Percentiles rank a stretch among this genome's conserved stretches.
These are phyloP conservation scores for Tetragnatha versicolor DNA, from an alignment of 1,140 invertebrate genomes.

Conservation along the genomic window DNA sequence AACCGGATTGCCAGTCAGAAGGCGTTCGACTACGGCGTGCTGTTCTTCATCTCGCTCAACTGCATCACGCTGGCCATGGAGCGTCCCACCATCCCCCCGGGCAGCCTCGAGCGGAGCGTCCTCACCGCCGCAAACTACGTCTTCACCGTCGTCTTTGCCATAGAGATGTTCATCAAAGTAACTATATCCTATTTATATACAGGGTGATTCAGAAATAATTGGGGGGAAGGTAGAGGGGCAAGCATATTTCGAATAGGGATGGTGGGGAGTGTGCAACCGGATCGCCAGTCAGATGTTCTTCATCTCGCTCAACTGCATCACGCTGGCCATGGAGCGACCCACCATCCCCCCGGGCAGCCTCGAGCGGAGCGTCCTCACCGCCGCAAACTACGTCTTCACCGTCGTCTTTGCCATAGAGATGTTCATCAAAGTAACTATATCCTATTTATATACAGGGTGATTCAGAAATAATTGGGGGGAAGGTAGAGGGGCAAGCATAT, in stretches of 20 bases:
- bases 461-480: too few relatives aligned
- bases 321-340: conserved; percentile 97
- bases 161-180: conserved; percentile 95
- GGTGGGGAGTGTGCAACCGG: conserved; percentile 80
- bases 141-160: conserved; percentile 94
- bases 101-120: conserved; percentile 87
- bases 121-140: conserved; percentile 93
- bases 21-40: conserved; percentile 96
- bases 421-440: conserved; percentile 90
- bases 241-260: too few relatives aligned
- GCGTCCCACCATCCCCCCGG: conserved; percentile 91
- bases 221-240: too few relatives aligned
- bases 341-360: conserved; percentile 90
- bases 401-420: conserved; percentile 96
- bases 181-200: not conserved
- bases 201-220: too few relatives aligned
- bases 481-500: too few relatives aligned
- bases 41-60: conserved; percentile 96
- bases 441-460: too few relatives aligned
- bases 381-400: conserved; percentile 97
- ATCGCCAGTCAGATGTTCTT: conserved; percentile 90
- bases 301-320: conserved; percentile 97
- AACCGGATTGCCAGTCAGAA: conserved; percentile 83
- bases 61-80: conserved; percentile 99
- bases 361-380: conserved; percentile 87